These are phyloP conservation scores for Drosophila pseudoobscura DNA, from an alignment of 1,140 invertebrate genomes.

Conservation along the genomic window DNA sequence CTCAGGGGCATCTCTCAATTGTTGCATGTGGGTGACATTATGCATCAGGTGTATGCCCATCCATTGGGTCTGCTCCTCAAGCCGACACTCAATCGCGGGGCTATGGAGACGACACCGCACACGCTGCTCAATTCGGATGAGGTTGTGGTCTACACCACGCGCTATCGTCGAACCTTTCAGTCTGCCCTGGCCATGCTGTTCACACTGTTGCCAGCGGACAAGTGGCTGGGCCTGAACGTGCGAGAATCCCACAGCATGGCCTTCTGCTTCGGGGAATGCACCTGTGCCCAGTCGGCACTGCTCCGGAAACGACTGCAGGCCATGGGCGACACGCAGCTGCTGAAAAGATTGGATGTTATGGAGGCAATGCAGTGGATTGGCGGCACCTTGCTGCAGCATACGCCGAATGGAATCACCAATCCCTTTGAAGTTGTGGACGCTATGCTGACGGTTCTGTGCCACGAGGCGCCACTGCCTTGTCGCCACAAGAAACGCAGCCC, in stretches of 20 bases:
- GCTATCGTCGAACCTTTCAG: slow-evolving; percentile 94
- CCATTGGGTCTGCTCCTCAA: slow-evolving; percentile 84
- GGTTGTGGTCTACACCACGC: slow-evolving; percentile 90
- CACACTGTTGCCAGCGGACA: slow-evolving; percentile 87
- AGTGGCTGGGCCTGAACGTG: slow-evolving; percentile 82
- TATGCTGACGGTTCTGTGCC: slow-evolving; percentile 92
- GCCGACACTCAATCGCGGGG: slow-evolving; percentile 32
- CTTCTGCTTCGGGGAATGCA: slow-evolving; percentile 93
- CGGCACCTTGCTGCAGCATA: slow-evolving; percentile 86
- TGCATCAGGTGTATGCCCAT: slow-evolving; percentile 88
- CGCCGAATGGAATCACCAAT: slow-evolving; percentile 85
- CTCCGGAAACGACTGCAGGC: slow-evolving; percentile 57
- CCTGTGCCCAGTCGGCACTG: slow-evolving; percentile 89
- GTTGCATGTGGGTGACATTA: slow-evolving; percentile 89
- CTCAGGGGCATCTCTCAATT: slow-evolving; percentile 88
- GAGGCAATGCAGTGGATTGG: slow-evolving; percentile 85
- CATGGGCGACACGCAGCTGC: slow-evolving; percentile 54
- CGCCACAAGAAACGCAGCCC: slow-evolving; percentile 58
- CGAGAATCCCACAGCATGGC: slow-evolving; percentile 90
- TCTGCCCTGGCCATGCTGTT: slow-evolving; percentile 92
- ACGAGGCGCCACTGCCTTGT: slow-evolving; percentile 91
- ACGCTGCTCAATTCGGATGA: slow-evolving; percentile 85
- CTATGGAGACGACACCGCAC: slow-evolving; percentile 67
- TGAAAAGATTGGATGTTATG: slow-evolving; percentile 87
- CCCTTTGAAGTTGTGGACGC: slow-evolving; percentile 91